A percentile compares a stretch with the other conserved stretches of the same genome.
Conservation (phyloP, 2,113 vertebrate genomes). For the Hiodon alosoides region DNA sequence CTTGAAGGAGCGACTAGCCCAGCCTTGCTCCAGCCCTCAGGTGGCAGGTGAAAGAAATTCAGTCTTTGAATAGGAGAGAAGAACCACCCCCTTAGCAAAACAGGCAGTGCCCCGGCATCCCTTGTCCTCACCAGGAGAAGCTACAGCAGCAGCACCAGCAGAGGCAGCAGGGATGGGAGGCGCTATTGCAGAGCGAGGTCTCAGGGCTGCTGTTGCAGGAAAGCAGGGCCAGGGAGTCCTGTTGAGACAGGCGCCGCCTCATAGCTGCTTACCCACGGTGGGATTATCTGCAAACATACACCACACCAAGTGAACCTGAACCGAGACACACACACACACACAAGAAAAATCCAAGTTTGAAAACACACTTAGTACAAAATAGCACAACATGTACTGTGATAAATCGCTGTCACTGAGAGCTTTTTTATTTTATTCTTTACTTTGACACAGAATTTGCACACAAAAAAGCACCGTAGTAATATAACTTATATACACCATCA, state of each 20-base stretch:
- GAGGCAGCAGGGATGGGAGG: conserved; percentile 12
- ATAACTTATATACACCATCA: too few relatives aligned
- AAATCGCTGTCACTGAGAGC: too few relatives aligned
- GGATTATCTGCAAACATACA: conserved; percentile 17
- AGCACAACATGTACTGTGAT: not conserved
- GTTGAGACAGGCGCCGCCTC: conserved; percentile 16
- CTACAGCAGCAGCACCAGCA: conserved; percentile 32
- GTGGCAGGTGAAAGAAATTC: too few relatives aligned
- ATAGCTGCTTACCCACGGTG: not conserved
- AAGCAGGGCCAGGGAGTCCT: conserved; percentile 14
- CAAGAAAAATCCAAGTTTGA: too few relatives aligned
- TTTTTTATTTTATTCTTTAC: too few relatives aligned
- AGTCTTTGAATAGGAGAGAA: not conserved
- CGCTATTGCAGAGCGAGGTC: conserved; percentile 12
- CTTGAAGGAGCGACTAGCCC: too few relatives aligned
- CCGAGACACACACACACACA: not conserved
- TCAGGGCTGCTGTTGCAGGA: conserved; percentile 22
- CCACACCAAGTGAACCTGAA: not conserved
- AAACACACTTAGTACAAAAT: not conserved
- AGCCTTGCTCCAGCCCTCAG: too few relatives aligned
- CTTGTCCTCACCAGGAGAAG: conserved; percentile 24
- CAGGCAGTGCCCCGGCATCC: not conserved
- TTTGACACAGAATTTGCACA: too few relatives aligned
- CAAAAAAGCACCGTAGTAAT: too few relatives aligned
- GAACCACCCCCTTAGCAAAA: not conserved